Base-by-base conservation (phyloP, 2,113 vertebrate genomes). In the Scartelaos histophorus region DNA sequence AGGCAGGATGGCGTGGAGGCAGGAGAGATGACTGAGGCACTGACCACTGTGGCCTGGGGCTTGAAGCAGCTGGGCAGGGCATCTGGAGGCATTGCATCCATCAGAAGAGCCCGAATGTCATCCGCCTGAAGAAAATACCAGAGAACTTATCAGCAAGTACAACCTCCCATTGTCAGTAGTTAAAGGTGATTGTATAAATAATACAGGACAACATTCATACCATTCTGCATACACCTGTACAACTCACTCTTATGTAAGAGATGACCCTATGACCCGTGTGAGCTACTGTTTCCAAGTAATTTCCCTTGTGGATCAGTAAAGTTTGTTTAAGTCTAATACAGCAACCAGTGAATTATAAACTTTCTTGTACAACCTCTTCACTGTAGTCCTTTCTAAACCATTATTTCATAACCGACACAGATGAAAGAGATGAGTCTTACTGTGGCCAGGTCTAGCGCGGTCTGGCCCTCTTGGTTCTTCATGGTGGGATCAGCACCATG, bases 1-100 rank as follows among this genome's bases (percentile, higher is more conserved):
- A 99, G 94, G 88, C 97, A 99, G 81, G 97, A 98, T 0, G 97
- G 97, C 0, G 97, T 98, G 58, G 97, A 97, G n/a, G 96, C 96
- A 22, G 98, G 98, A 0, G 98, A 99, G 90, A 99, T 98, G 75
- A 98, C 90, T 0, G 97, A 95, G 80, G 97, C 96, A 76, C 96
- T 99, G 87, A 99, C 96, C 70, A 99, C 96, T 3, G 97, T 99
- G 7, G 98, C 90, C 84, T 98, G 97, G 56, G 97, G 97, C 88
- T 90, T 91, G 67, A 94, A 92, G 79, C 92, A 94, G 84, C 86
- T 93, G 79, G 93, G 93, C 25, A 94, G 87, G 2, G 93, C 90
- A 10, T 94, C 92, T 2, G 93, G 93, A 0, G 93, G 93, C 92
- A 94, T 94, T 19, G 93, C 94, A 7, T 94, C 94, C 80, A 93